These are phyloP conservation scores for Alaudala cheleensis DNA, from an alignment of 2,113 vertebrate species.

Conservation along the genomic window DNA sequence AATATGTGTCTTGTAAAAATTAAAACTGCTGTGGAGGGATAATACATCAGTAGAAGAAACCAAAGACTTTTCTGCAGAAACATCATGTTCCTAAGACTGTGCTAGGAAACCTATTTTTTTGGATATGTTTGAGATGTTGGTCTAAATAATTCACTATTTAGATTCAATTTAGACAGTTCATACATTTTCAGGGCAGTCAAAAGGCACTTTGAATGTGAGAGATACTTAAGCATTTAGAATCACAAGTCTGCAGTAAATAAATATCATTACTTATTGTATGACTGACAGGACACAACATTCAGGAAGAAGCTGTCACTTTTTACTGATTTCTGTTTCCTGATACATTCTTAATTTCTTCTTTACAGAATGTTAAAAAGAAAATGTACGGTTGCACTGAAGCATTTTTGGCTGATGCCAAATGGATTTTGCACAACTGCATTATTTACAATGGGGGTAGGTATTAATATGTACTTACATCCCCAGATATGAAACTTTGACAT, in stretches of 20 bases:
- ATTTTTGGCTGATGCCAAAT: constrained; percentile 97
- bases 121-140: background rate
- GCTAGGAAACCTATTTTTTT: background rate
- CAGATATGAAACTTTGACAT: background rate
- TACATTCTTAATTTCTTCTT: background rate
- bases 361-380: constrained; percentile 97
- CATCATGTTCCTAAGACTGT: rapidly evolving
- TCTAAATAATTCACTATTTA: background rate
- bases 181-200: background rate
- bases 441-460: constrained; percentile 96
- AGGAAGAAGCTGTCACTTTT: background rate
- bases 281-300: background rate
- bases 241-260: background rate
- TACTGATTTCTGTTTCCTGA: background rate
- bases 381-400: constrained; percentile 99
- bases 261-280: background rate
- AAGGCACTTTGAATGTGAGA: background rate
- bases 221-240: background rate
- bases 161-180: background rate
- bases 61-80: background rate
- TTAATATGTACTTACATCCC: background rate
- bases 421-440: constrained; percentile 99
- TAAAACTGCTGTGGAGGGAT: background rate
- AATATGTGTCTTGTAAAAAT: background rate
- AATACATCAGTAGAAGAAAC: background rate